Conservation (phyloP, 37 sponge, comb jelly and placozoan species). For the Chondrosia reniformis region DNA sequence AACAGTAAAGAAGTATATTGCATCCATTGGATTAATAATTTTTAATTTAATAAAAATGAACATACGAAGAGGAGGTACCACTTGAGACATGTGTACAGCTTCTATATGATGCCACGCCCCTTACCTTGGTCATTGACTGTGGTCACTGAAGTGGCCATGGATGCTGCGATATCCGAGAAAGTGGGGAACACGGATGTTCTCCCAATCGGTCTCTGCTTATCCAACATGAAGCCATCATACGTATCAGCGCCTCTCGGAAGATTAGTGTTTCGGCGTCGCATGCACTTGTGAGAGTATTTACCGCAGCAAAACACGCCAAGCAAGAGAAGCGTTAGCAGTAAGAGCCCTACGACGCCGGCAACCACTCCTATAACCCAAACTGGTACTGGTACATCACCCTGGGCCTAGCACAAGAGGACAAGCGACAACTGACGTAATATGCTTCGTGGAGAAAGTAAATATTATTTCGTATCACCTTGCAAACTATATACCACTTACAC, state of each 20-base stretch:
- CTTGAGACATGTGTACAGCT: no score
- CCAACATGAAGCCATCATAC: background rate
- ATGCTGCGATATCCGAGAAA: background rate
- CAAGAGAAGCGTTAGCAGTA: background rate
- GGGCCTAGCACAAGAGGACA: background rate
- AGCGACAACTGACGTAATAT: background rate
- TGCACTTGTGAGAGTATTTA: background rate
- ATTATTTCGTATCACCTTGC: background rate
- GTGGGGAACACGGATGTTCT: background rate
- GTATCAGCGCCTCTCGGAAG: background rate
- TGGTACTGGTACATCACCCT: background rate
- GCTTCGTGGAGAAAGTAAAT: background rate
- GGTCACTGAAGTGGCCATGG: no score
- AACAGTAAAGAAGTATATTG: no score
- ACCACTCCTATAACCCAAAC: slow-evolving; percentile 10
- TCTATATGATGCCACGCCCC: no score
- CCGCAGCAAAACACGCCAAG: background rate
- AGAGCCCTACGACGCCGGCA: background rate
- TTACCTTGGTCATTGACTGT: background rate
- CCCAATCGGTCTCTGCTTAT: background rate
- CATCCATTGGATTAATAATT: no score
- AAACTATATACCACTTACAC: no score
- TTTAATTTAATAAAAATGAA: no score
- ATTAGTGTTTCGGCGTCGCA: background rate
- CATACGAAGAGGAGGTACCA: no score